Conservation (phyloP, 2,797 vertebrate species). For the Anguilla obscura region DNA sequence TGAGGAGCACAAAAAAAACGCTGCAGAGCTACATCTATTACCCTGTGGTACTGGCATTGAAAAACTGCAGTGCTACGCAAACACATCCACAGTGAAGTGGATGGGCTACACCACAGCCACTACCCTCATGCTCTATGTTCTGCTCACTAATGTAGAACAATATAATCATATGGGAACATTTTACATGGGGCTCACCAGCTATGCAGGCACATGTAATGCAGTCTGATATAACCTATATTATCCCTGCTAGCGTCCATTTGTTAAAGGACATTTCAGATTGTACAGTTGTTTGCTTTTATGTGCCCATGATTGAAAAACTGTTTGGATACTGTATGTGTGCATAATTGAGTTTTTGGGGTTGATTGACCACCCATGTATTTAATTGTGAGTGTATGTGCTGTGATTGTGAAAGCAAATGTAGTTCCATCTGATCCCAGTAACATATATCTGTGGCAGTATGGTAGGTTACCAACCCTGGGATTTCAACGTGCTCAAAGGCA, state of each 20-base stretch:
- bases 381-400: neutral
- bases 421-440: neutral
- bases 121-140: slow-evolving; percentile 36
- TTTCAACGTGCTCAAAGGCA: too few species aligned
- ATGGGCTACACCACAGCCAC: slow-evolving; percentile 10
- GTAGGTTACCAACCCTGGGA: slow-evolving; percentile 34
- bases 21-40: slow-evolving; percentile 48
- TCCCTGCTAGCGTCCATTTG: slow-evolving; percentile 9
- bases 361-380: too few species aligned
- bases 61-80: neutral
- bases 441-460: slow-evolving; percentile 24
- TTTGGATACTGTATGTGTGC: neutral
- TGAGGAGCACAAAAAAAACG: slow-evolving; percentile 45
- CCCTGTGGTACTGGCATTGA: slow-evolving; percentile 30
- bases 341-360: too few species aligned
- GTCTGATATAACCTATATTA: neutral
- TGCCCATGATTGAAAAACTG: neutral
- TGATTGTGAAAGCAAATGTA: slow-evolving; percentile 13
- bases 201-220: neutral
- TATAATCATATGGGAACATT: neutral
- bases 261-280: neutral
- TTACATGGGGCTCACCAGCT: slow-evolving; percentile 21
- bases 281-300: neutral
- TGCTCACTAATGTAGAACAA: slow-evolving; percentile 24
- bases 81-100: neutral